A percentile compares a stretch with the other conserved stretches of the same genome.
Evolutionary conservation across 2,113 vertebrate genomes (phyloP).

Genomic region (Oenanthe melanoleuca): DNA sequence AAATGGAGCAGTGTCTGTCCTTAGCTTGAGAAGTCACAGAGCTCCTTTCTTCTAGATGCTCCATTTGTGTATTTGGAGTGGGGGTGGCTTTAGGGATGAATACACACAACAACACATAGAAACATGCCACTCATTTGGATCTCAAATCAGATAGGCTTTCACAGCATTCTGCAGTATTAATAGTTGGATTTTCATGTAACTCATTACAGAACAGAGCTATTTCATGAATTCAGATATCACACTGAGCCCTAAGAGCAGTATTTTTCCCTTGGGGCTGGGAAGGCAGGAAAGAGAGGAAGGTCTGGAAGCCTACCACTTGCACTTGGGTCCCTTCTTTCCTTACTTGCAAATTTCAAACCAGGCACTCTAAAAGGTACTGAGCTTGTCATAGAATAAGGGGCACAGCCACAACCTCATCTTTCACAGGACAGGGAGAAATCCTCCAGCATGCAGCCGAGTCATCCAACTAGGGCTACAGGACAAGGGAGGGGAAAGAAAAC

Average conservation of each 20-base stretch:
- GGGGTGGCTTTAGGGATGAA: not conserved
- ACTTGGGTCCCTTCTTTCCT: not conserved
- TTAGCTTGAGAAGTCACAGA: not conserved
- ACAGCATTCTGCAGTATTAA: not conserved
- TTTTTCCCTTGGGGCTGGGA: not conserved
- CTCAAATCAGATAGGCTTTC: not conserved
- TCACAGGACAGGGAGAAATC: not conserved
- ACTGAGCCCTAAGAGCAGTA: not conserved
- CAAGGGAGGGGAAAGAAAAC: not conserved
- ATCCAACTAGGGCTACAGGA: not conserved
- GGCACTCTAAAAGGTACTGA: not conserved
- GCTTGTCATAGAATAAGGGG: not conserved
- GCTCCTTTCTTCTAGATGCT: slow-evolving; percentile 1
- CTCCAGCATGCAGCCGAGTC: not conserved
- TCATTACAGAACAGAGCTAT: not conserved
- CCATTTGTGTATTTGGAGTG: not conserved
- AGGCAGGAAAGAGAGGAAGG: not conserved
- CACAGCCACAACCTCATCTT: not conserved
- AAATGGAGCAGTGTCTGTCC: slow-evolving; percentile 14
- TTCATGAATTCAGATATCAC: not conserved
- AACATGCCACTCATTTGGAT: not conserved
- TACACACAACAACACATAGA: not conserved
- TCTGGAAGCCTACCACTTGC: not conserved
- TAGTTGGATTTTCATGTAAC: not conserved
- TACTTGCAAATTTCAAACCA: not conserved